Evolutionary conservation across 2,888 invertebrate species (phyloP), one percentile per base, ranked within the genome.

Genomic region (Scrobipalpa atriplicella): DNA sequence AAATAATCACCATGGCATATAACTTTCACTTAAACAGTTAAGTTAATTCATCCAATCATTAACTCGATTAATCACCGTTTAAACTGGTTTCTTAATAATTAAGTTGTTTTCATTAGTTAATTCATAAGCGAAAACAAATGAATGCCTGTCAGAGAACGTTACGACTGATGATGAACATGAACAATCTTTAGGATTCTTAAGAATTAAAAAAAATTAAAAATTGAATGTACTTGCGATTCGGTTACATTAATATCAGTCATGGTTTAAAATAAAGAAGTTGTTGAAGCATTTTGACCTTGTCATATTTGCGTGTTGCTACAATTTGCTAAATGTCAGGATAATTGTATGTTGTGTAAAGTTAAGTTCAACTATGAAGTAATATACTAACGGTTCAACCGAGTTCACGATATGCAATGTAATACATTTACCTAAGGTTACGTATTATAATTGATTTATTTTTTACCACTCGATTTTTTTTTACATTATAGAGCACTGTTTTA

Each of bases 21-120:
- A 52, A 56, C 54, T 56, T 56, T 56, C 54, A 56, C 54, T 56
- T 29, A 6, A 21, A 56, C 54, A 56, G 54, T 56, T 56, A 19
- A 56, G 54, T 56, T 13, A 3, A 16, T 43, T 43, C 47, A 10
- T 13, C 21, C 21, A 13, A 21, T 21, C 21, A 21, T 56, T 21
- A 56, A 21, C 13, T 56, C 21, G 21, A 56, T 56, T 56, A 56
- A 56, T 21, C 18, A 56, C 19, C 21, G 21, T 21, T 8, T 21
- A 56, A 56, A 56, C 54, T 56, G 21, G 54, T 21, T 56, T 19
- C 21, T 54, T 21, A 19, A 54, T 11, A 29, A 56, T 56, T 56
- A 13, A 56, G 1, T 56, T 56, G 19, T 13, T 56, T 47, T 54
- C 19, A 21, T 54, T 21, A 54, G 21, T 54, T 54, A 54, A 54